Conservation (phyloP, 1,140 invertebrate genomes). For the Periplaneta americana region DNA sequence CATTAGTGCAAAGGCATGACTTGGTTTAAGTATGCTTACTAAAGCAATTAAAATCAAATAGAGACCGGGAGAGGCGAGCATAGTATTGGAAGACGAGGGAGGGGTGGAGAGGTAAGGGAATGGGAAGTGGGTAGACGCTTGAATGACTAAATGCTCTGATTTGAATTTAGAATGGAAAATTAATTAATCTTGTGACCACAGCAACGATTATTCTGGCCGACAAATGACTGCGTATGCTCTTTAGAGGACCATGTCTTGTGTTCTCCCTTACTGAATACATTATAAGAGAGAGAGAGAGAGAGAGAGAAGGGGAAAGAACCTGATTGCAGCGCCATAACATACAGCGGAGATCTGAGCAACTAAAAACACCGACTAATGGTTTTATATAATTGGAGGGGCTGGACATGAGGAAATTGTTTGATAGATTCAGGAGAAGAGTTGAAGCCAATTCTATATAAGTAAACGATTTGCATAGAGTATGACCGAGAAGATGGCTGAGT, state of each 20-base stretch:
- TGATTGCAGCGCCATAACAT: background rate
- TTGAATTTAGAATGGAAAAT: slow-evolving; percentile 20
- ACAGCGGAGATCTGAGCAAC: background rate
- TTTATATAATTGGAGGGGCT: background rate
- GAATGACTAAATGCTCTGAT: slow-evolving; percentile 12
- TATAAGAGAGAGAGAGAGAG: too few species aligned
- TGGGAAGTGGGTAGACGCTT: background rate
- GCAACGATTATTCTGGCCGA: slow-evolving; percentile 2
- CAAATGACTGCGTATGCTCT: background rate
- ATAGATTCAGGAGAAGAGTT: too few species aligned
- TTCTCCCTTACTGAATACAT: background rate
- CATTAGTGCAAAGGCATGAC: background rate
- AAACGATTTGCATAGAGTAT: too few species aligned
- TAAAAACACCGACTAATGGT: background rate
- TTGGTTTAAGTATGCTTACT: background rate
- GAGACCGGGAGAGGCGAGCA: background rate
- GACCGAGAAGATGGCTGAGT: too few species aligned
- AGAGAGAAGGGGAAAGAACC: background rate
- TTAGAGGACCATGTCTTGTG: background rate
- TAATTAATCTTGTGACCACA: slow-evolving; percentile 18
- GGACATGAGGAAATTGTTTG: background rate
- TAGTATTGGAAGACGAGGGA: background rate
- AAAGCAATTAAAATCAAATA: slow-evolving; percentile 10
- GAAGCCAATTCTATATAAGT: too few species aligned
- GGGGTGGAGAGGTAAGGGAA: background rate